Conservation (phyloP, 2,888 invertebrate species). For the Amaurobius ferox region DNA sequence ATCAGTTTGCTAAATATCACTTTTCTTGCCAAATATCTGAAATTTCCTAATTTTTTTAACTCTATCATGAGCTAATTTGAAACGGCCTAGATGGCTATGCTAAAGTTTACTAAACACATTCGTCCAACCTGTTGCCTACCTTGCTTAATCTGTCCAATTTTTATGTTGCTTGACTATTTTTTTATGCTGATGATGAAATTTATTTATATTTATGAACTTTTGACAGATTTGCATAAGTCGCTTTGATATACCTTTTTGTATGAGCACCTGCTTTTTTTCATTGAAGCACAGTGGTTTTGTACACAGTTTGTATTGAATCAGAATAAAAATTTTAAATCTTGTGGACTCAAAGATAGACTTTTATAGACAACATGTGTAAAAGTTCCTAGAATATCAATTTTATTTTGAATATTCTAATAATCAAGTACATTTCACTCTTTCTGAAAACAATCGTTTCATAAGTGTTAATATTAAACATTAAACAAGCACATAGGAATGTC, state of each 20-base stretch:
- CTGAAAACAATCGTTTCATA: too few species aligned
- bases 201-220: background rate
- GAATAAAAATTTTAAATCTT: background rate
- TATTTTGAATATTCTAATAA: too few species aligned
- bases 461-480: too few species aligned
- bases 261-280: background rate
- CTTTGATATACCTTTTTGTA: conserved; percentile 8
- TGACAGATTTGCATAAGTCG: background rate
- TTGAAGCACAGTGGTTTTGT: background rate
- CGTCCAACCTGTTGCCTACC: conserved; percentile 56
- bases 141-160: conserved; percentile 40
- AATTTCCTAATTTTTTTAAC: too few species aligned
- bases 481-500: too few species aligned
- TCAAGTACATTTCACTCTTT: too few species aligned
- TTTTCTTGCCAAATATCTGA: too few species aligned
- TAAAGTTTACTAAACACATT: conserved; percentile 28
- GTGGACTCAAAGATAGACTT: background rate
- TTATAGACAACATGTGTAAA: background rate
- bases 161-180: conserved; percentile 11
- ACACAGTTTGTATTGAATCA: background rate
- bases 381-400: background rate
- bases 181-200: background rate
- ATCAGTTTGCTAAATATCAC: too few species aligned
- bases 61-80: too few species aligned
- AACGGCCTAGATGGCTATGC: background rate